Conservation (phyloP, 2,113 vertebrate genomes). For the Lamprologus callipterus region DNA sequence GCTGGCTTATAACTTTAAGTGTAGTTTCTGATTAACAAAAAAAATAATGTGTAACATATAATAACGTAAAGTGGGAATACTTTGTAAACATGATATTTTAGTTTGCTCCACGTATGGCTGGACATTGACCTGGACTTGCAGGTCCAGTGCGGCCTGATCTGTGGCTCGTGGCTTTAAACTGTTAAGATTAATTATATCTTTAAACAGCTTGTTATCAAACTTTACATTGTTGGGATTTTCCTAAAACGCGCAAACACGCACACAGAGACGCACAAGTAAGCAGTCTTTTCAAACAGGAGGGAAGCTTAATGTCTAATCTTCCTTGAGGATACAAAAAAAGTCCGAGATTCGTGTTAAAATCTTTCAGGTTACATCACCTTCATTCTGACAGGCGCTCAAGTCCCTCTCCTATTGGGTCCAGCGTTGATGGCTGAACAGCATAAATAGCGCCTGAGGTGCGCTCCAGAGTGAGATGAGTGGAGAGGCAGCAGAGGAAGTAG, state of each 20-base stretch:
- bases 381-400: slow-evolving; percentile 54
- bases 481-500: slow-evolving; percentile 44
- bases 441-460: slow-evolving; percentile 66
- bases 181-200: background rate
- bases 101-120: background rate
- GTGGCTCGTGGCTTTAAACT: background rate
- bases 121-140: background rate
- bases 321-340: background rate
- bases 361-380: slow-evolving; percentile 37
- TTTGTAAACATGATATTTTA: background rate
- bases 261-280: background rate
- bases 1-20: background rate
- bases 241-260: background rate
- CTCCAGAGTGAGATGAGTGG: slow-evolving; percentile 50
- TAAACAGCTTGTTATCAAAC: background rate
- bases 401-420: slow-evolving; percentile 61
- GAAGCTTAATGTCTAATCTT: background rate
- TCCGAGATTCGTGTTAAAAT: background rate
- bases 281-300: background rate
- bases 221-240: background rate
- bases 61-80: background rate
- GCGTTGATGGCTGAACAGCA: slow-evolving; percentile 62
- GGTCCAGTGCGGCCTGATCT: background rate
- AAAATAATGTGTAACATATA: background rate
- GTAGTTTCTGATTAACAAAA: background rate